Conservation (phyloP, 2,888 invertebrate genomes). For the Rotaria macrura region DNA sequence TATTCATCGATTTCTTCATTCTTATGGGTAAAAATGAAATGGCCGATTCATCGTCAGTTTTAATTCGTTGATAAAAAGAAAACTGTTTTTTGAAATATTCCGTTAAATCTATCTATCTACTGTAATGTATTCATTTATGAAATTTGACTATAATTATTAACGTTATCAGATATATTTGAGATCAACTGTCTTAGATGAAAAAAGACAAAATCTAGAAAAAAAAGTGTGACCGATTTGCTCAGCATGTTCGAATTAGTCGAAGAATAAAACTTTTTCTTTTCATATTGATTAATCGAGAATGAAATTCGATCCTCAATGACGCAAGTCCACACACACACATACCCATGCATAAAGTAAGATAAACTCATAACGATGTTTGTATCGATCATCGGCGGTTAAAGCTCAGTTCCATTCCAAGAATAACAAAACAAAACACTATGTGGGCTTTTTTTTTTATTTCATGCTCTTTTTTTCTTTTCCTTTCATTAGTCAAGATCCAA, state of each 20-base stretch:
- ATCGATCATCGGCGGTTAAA: background rate
- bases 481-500: background rate
- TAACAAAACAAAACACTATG: conserved; percentile 10
- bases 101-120: too few relatives aligned
- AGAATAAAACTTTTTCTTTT: background rate
- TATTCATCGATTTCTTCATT: too few relatives aligned
- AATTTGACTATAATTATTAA: too few relatives aligned
- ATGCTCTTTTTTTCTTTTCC: background rate
- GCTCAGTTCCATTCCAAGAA: background rate
- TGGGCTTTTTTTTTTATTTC: background rate
- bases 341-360: background rate
- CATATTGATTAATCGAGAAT: background rate
- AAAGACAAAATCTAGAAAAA: background rate
- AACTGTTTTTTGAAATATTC: too few relatives aligned
- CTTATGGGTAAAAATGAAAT: too few relatives aligned
- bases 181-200: background rate
- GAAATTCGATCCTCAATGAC: background rate
- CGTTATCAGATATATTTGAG: background rate
- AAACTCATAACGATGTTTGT: background rate
- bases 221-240: conserved; percentile 6
- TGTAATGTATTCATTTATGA: too few relatives aligned
- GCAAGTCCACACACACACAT: background rate
- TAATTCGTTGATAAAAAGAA: too few relatives aligned
- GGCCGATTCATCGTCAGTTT: too few relatives aligned
- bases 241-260: background rate